These are phyloP conservation scores for Graptemys geographica DNA, from an alignment of 2,797 vertebrate species.

Conservation along the genomic window DNA sequence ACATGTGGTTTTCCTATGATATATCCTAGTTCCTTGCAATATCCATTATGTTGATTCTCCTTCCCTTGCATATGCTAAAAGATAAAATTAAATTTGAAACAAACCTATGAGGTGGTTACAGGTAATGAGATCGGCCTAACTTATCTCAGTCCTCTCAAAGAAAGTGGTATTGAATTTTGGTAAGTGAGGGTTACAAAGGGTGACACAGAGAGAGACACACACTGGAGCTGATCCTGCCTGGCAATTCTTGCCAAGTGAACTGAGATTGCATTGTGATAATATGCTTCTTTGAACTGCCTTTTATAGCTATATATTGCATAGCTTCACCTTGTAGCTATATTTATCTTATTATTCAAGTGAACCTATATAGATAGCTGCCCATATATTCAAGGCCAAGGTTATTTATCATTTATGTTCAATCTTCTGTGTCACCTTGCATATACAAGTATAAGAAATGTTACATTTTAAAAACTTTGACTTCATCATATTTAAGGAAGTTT, in stretches of 20 bases:
- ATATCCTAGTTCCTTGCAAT: neutral
- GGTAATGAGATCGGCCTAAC: neutral
- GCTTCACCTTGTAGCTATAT: slow-evolving; percentile 11
- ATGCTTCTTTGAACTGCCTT: slow-evolving; percentile 9
- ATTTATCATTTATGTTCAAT: neutral
- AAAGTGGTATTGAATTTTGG: slow-evolving; percentile 5
- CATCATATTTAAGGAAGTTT: neutral
- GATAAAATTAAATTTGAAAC: neutral
- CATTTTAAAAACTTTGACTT: neutral
- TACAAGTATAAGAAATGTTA: neutral
- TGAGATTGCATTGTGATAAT: slow-evolving; percentile 49
- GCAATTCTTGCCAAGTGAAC: slow-evolving; percentile 59
- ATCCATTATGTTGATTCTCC: neutral
- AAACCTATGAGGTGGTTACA: neutral
- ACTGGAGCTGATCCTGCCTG: slow-evolving; percentile 60
- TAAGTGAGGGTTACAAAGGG: slow-evolving; percentile 60
- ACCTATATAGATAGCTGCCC: neutral
- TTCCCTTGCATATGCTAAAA: neutral
- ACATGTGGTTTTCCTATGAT: neutral
- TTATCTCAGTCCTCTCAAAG: neutral
- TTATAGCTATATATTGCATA: neutral
- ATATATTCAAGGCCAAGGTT: neutral
- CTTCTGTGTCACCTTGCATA: neutral
- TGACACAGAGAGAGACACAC: slow-evolving; percentile 43
- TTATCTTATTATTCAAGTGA: slow-evolving; percentile 13